Percentiles rank a stretch among this genome's conserved stretches.
Conservation (phyloP, 2,113 vertebrate genomes). For the Corythornis madagascariensis region DNA sequence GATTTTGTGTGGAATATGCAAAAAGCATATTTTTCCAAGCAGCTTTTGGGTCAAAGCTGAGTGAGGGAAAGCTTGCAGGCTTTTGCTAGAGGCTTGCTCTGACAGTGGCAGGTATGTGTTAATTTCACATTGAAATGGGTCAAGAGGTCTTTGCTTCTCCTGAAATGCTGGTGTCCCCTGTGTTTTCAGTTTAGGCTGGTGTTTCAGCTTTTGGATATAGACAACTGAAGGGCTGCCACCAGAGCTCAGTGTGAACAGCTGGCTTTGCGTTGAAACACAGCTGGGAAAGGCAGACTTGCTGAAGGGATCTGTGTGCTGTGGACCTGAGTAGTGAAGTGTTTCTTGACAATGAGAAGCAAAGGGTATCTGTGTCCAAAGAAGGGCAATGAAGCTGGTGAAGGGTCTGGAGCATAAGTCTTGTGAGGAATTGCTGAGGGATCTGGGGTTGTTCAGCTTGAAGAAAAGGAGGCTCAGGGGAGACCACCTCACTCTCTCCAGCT, state of each 20-base stretch:
- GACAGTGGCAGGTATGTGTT: background rate
- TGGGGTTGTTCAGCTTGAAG: too few relatives aligned
- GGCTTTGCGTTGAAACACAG: background rate
- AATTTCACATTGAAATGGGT: background rate
- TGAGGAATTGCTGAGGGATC: too few relatives aligned
- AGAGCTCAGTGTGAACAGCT: background rate
- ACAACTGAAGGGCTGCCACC: background rate
- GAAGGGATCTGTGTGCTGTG: accelerated
- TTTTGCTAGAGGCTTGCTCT: background rate
- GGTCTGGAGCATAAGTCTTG: too few relatives aligned
- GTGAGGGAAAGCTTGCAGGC: background rate
- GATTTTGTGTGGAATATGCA: background rate
- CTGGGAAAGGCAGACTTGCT: background rate
- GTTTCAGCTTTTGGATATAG: background rate
- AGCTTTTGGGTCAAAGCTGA: background rate
- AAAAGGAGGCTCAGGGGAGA: too few relatives aligned
- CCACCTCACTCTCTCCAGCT: too few relatives aligned
- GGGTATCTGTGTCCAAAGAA: too few relatives aligned
- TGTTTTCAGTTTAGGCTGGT: background rate
- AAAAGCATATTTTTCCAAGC: background rate
- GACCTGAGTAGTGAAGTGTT: background rate
- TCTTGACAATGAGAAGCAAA: background rate
- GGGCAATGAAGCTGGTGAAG: too few relatives aligned
- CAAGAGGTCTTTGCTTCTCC: background rate
- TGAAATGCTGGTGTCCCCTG: background rate